Conservation (phyloP, 2,888 invertebrate genomes). For the Trichopoda pennipes region DNA sequence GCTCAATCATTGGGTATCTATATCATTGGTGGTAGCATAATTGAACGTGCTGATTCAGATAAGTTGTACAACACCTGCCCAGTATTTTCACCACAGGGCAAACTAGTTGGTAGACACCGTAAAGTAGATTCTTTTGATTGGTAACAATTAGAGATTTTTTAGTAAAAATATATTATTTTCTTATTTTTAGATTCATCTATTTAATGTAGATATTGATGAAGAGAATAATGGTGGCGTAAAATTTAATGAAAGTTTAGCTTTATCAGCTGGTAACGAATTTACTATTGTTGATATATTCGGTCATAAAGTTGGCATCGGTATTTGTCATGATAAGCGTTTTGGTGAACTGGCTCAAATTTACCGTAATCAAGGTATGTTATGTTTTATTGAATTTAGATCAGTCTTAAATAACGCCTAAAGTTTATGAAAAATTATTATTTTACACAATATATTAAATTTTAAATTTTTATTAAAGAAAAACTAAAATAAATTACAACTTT, state of each 20-base stretch:
- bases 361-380: slow-evolving; percentile 82
- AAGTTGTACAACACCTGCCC: slow-evolving; percentile 93
- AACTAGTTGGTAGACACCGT: slow-evolving; percentile 89
- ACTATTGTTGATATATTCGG: slow-evolving; percentile 87
- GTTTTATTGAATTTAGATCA: neutral
- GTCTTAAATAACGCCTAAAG: too few species aligned
- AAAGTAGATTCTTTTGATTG: slow-evolving; percentile 84
- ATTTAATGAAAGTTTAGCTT: slow-evolving; percentile 93
- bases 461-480: too few species aligned
- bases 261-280: slow-evolving; percentile 88
- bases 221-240: slow-evolving; percentile 89
- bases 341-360: slow-evolving; percentile 91
- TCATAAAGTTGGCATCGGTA: slow-evolving; percentile 92
- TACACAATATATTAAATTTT: too few species aligned
- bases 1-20: slow-evolving; percentile 89
- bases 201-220: slow-evolving; percentile 89
- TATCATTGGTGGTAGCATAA: slow-evolving; percentile 94
- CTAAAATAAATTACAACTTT: too few species aligned
- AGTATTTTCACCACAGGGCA: slow-evolving; percentile 90
- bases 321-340: slow-evolving; percentile 97
- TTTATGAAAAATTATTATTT: too few species aligned
- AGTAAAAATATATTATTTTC: neutral
- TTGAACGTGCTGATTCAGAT: slow-evolving; percentile 86
- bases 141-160: neutral
- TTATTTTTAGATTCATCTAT: slow-evolving; percentile 89